phyloP scores from a whole-genome alignment of 2,113 vertebrate species.

The Agapornis roseicollis region DNA sequence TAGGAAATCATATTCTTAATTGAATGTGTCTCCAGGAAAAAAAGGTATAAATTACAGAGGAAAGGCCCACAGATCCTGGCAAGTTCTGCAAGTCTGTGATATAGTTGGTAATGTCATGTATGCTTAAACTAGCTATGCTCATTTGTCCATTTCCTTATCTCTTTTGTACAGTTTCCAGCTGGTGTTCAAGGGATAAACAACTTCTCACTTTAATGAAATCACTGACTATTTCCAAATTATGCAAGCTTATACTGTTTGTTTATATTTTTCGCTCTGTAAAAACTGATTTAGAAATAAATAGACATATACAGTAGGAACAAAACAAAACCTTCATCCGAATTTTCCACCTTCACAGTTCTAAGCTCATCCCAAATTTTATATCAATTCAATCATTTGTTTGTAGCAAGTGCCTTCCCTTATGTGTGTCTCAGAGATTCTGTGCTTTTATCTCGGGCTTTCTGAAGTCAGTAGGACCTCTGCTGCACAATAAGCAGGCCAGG shows the following conservation, averaged over 20 bases:
- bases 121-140: neutral
- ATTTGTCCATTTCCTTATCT: neutral
- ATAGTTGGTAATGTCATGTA: neutral
- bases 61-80: neutral
- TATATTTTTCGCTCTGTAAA: neutral
- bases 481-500: neutral
- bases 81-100: neutral
- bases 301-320: neutral
- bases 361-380: neutral
- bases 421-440: neutral
- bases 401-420: neutral
- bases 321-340: neutral
- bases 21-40: neutral
- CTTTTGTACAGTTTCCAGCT: neutral
- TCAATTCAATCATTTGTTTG: neutral
- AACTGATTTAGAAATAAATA: slow-evolving; percentile 4
- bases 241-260: neutral
- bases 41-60: neutral
- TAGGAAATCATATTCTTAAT: neutral
- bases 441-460: neutral
- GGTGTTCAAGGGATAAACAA: neutral
- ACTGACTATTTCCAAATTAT: neutral
- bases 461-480: neutral
- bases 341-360: neutral
- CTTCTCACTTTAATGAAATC: neutral